phyloP scores from a whole-genome alignment of 2,888 invertebrate genomes.

The Steinernema scapterisci region DNA sequence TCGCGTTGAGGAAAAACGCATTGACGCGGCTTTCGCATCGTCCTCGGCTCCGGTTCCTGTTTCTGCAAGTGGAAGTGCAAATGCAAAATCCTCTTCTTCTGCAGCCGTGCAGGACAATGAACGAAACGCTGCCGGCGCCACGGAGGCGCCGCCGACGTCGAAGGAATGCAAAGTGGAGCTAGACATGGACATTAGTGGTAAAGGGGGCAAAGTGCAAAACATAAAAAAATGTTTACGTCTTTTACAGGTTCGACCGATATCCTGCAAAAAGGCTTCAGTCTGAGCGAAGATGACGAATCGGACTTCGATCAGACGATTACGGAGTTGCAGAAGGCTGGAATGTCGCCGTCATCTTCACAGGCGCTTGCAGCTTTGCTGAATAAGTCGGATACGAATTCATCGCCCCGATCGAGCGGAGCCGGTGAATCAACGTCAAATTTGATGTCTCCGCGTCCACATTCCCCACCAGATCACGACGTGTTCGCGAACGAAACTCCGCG shows the following conservation, averaged over 20 bases:
- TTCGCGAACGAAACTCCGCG: not conserved
- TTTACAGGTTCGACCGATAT: too few relatives aligned
- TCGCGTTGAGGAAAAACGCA: too few relatives aligned
- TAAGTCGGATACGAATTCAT: not conserved
- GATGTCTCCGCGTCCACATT: slow-evolving; percentile 9
- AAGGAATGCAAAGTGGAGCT: not conserved
- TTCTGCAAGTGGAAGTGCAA: too few relatives aligned
- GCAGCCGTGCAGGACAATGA: too few relatives aligned
- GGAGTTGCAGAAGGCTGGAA: not conserved
- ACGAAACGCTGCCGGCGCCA: not conserved
- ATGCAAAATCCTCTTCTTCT: too few relatives aligned
- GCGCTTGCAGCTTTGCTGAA: not conserved
- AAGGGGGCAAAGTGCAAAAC: too few relatives aligned
- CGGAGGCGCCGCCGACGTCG: not conserved
- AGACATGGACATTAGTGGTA: not conserved
- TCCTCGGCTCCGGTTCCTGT: too few relatives aligned
- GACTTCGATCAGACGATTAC: not conserved
- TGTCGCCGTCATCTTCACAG: not conserved
- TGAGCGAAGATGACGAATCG: not conserved
- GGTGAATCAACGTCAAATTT: slow-evolving; percentile 2
- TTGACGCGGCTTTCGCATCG: too few relatives aligned
- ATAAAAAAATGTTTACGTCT: too few relatives aligned
- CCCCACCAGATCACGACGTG: not conserved
- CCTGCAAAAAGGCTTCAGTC: too few relatives aligned
- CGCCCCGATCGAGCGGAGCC: not conserved